Conservation (phyloP, 2,113 vertebrate species). For the Microtus montanus region DNA sequence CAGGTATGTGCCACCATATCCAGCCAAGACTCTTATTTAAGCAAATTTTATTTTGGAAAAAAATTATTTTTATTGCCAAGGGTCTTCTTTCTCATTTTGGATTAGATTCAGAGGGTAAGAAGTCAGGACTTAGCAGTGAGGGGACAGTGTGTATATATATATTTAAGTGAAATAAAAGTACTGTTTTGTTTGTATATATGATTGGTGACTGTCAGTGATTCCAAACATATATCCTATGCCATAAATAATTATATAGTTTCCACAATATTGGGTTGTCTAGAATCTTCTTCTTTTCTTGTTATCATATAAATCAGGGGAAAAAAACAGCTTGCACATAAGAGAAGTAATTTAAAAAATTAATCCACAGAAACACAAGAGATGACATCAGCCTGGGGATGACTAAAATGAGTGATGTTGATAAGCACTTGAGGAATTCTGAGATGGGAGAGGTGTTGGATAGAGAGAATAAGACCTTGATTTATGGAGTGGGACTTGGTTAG, state of each 20-base stretch:
- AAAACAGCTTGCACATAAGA: constrained; percentile 1
- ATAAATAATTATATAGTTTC: constrained; percentile 42
- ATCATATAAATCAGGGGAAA: constrained; percentile 1
- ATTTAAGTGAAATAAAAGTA: background rate
- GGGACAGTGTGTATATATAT: background rate
- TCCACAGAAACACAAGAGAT: constrained; percentile 53
- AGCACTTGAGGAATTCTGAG: constrained; percentile 77
- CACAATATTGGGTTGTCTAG: background rate
- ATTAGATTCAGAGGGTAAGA: background rate
- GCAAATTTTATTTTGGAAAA: constrained; percentile 12
- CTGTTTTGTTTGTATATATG: background rate
- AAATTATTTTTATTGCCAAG: background rate
- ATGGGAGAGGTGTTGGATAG: constrained; percentile 75
- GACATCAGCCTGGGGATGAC: constrained; percentile 64
- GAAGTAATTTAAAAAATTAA: constrained; percentile 54
- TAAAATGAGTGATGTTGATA: constrained; percentile 72
- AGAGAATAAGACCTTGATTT: constrained; percentile 68
- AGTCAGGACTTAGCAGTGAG: constrained; percentile 5
- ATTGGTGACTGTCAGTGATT: constrained; percentile 38
- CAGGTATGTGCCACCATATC: background rate
- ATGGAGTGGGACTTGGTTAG: constrained; percentile 39
- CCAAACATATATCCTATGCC: background rate
- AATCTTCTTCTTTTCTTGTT: background rate
- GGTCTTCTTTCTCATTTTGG: background rate
- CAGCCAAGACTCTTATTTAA: background rate